These are phyloP conservation scores for Apotomis turbidana DNA, from an alignment of 2,888 invertebrate genomes.

Conservation along the genomic window DNA sequence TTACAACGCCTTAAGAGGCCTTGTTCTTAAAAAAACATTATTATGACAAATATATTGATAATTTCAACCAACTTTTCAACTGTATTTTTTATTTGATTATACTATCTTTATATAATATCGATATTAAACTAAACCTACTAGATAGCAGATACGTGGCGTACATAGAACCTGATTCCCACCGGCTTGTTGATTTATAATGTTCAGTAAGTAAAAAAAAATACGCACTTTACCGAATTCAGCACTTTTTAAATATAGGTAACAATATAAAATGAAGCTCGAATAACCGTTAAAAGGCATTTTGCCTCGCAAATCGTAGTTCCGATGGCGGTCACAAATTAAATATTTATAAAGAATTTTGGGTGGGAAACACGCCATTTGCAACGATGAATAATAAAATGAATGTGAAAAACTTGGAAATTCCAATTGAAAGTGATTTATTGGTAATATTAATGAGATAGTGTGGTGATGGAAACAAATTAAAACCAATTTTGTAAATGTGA, in stretches of 20 bases:
- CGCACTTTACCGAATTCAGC: no score
- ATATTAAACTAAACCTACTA: no score
- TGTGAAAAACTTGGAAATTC: slow-evolving; percentile 24
- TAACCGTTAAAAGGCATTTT: neutral
- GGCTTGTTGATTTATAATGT: no score
- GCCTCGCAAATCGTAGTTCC: slow-evolving; percentile 3
- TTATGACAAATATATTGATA: no score
- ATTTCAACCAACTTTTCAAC: no score
- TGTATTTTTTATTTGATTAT: no score
- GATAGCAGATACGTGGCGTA: no score
- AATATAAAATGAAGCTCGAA: neutral
- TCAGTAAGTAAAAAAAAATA: no score
- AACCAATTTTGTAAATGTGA: neutral
- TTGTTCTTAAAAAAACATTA: no score
- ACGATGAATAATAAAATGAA: slow-evolving; percentile 26
- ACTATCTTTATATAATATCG: no score
- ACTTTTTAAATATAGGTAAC: neutral
- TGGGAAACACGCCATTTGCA: slow-evolving; percentile 36
- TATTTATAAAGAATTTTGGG: slow-evolving; percentile 31
- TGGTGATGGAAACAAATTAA: slow-evolving; percentile 9
- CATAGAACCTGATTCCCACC: no score
- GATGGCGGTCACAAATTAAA: slow-evolving; percentile 8
- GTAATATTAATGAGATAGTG: slow-evolving; percentile 23
- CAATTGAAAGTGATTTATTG: slow-evolving; percentile 1
- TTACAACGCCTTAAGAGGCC: no score